Conservation (phyloP, 2,113 vertebrate species). For the Ptyas mucosa region DNA sequence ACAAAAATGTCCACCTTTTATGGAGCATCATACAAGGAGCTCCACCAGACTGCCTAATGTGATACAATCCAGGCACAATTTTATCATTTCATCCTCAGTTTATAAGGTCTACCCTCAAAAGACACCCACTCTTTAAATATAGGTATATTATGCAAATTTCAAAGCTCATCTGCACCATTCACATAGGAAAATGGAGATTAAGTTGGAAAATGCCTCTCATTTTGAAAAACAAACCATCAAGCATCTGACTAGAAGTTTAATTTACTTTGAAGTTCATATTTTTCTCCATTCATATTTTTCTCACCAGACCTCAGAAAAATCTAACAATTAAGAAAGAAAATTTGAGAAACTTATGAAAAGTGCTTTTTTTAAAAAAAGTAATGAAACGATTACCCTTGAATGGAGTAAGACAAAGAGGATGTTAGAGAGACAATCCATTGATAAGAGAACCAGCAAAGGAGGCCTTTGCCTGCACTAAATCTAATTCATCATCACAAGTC, state of each 20-base stretch:
- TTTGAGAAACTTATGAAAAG: not conserved
- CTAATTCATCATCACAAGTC: not conserved
- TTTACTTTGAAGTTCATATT: not conserved
- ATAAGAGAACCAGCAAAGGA: not conserved
- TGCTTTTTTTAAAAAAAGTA: not conserved
- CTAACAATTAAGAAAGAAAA: not conserved
- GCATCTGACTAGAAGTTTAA: not conserved
- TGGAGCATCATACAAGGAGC: not conserved
- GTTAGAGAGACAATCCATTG: not conserved
- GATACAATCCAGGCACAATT: not conserved
- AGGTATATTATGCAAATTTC: not conserved
- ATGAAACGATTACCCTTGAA: not conserved
- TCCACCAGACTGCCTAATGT: not conserved
- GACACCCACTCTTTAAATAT: not conserved
- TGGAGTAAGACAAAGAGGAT: not conserved
- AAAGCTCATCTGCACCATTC: not conserved
- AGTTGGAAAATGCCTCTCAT: not conserved
- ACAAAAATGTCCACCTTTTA: not conserved
- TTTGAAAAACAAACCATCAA: not conserved
- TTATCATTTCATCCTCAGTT: not conserved
- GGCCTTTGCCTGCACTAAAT: not conserved
- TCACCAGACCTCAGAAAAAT: not conserved
- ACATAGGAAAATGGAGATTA: not conserved
- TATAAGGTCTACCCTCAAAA: not conserved
- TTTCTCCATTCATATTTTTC: not conserved